Base-by-base conservation (phyloP, 1,140 invertebrate genomes). In the Tetranychus urticae region DNA sequence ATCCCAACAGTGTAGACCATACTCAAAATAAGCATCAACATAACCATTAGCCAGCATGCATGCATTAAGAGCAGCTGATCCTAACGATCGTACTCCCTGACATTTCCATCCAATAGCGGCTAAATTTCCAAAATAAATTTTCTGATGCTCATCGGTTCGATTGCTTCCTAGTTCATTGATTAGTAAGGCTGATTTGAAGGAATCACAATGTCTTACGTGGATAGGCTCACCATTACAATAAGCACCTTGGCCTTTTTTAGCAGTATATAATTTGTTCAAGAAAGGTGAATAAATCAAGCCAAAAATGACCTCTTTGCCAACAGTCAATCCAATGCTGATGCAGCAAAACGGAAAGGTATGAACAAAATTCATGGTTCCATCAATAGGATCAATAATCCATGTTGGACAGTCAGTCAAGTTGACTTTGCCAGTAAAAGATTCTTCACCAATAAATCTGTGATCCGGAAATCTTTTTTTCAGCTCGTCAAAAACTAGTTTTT, bases 391-490 rank as follows among this genome's bases (percentile, higher is more conserved):
- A 62, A 98, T 94, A 61, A 98, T 88, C 93, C 93, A 98, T 7
- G 93, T 98, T 7, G 93, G 92, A 10, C 78, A 80, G 71, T 92
- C 81, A 1, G 89, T 93, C 13, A 94, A 72, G 3, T 12, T 5
- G 6, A 50, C 59, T 33, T 59, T 50, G 59, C 83, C 78, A 36
- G 81, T 82, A 31, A 37, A 36, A 4, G 82, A 81, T 73, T 98
- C 94, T 75, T 98, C 94, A 1, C 92, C 94, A 68, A 98, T 97
- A 71, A 97, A 97, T 70, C 82, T 84, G 70, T 97, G 92, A 63
- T 80, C 77, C 1, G 89, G 87, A 77, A 84, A 98, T 66, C 79
- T 77, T 63, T 79, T 73, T 2, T 76, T 77, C 13, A 97, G 75
- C 37, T 81, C 82, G 23, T 79, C 72, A 57, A 94, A 85, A 1